These are phyloP conservation scores for Eutrigla gurnardus DNA, from an alignment of 2,797 vertebrate species.

Conservation along the genomic window DNA sequence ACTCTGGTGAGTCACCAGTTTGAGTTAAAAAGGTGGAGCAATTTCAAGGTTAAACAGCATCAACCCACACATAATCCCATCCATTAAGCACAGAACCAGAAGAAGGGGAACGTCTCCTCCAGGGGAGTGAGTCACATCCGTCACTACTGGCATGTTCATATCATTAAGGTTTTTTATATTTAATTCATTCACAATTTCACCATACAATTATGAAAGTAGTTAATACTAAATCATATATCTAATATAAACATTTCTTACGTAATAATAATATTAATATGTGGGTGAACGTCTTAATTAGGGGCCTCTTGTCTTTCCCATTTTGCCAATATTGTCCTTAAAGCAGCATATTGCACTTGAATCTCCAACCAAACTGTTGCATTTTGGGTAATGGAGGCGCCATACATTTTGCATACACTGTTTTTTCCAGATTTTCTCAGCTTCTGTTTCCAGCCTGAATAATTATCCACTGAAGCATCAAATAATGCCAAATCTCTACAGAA, in stretches of 20 bases:
- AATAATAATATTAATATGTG: too few relatives aligned
- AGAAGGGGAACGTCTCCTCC: not conserved
- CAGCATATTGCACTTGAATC: not conserved
- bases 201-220: too few relatives aligned
- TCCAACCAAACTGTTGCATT: not conserved
- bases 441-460: not conserved
- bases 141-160: not conserved
- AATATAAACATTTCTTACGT: too few relatives aligned
- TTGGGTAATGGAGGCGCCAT: not conserved
- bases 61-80: not conserved
- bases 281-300: not conserved
- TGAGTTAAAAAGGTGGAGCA: constrained; percentile 1
- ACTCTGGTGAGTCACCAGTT: constrained; percentile 1
- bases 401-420: too few relatives aligned
- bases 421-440: not conserved
- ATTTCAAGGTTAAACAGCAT: not conserved
- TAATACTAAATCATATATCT: too few relatives aligned
- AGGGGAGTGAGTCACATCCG: not conserved
- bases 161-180: not conserved
- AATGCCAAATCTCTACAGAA: not conserved
- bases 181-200: too few relatives aligned
- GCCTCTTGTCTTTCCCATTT: not conserved
- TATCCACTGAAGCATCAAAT: not conserved
- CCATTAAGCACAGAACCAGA: not conserved
- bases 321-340: not conserved